Evolutionary conservation across 1,140 invertebrate genomes (phyloP).

Genomic region (Amphibalanus amphitrite): DNA sequence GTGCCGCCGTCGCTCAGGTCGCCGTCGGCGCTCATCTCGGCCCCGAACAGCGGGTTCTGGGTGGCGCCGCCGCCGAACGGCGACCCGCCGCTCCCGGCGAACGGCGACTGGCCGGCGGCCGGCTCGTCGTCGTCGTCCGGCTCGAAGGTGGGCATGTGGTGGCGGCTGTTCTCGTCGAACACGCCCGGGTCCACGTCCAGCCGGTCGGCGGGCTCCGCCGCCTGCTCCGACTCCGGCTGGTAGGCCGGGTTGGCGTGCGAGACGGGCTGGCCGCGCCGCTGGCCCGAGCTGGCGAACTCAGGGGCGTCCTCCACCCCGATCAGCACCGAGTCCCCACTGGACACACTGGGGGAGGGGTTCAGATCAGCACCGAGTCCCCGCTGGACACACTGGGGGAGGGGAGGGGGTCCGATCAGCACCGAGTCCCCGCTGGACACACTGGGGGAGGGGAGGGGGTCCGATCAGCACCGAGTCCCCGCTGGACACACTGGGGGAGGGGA

Average conservation of each 20-base stretch:
- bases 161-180: neutral
- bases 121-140: neutral
- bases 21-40: neutral
- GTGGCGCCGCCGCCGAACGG: neutral
- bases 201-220: neutral
- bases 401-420: too few species aligned
- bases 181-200: neutral
- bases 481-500: too few species aligned
- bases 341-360: constrained; percentile 34
- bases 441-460: too few species aligned
- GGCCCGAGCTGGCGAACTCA: constrained; percentile 28
- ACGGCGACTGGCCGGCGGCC: neutral
- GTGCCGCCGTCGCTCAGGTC: too few species aligned
- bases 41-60: neutral
- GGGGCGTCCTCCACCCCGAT: constrained; percentile 42
- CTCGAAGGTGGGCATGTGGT: neutral
- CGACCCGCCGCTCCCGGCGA: neutral
- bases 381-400: too few species aligned
- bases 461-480: too few species aligned
- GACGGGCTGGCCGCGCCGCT: neutral
- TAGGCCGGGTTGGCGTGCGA: too few species aligned
- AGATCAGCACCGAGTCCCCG: too few species aligned
- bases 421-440: too few species aligned
- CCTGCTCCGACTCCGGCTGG: neutral
- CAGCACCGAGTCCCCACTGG: constrained; percentile 40